Percentiles rank a stretch among this genome's conserved stretches.
phyloP scores from a whole-genome alignment of 2,113 vertebrate species.

The Perca schrenkii region DNA sequence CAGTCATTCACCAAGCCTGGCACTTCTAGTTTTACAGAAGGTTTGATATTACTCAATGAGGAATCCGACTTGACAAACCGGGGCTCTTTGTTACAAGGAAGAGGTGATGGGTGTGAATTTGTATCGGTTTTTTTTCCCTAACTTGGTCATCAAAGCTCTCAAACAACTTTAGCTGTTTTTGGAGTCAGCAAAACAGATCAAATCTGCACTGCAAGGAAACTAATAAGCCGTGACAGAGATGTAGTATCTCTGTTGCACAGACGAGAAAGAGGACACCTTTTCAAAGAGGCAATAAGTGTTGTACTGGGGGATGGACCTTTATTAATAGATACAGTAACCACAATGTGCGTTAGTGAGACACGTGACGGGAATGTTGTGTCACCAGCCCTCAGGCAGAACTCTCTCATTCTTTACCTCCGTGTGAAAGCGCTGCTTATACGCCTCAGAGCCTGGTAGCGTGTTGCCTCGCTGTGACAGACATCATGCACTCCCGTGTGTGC shows the following conservation, averaged over 20 bases:
- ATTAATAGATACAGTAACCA: conserved; percentile 56
- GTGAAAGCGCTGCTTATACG: conserved; percentile 33
- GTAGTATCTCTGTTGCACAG: conserved; percentile 18
- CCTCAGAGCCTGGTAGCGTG: conserved; percentile 25
- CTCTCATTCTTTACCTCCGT: conserved; percentile 39
- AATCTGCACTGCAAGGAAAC: conserved; percentile 23
- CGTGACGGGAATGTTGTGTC: conserved; percentile 55
- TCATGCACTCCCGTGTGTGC: conserved; percentile 12
- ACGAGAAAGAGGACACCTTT: conserved; percentile 37
- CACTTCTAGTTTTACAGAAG: conserved; percentile 65
- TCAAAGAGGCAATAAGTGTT: conserved; percentile 39
- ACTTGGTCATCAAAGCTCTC: conserved; percentile 26
- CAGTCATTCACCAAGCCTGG: conserved; percentile 46
- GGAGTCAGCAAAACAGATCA: conserved; percentile 26
- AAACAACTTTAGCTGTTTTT: conserved; percentile 20
- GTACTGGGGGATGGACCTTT: conserved; percentile 34
- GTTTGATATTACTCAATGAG: conserved; percentile 40
- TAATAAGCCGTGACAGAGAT: conserved; percentile 50
- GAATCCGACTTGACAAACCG: conserved; percentile 30
- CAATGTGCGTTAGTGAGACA: conserved; percentile 46
- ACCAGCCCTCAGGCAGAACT: conserved; percentile 47
- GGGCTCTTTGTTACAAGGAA: conserved; percentile 43
- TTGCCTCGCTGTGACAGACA: conserved; percentile 29
- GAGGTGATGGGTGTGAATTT: conserved; percentile 14
- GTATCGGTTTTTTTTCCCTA: not conserved